Percentiles rank a stretch among this genome's conserved stretches.
Conservation (phyloP, 2,888 invertebrate species). For the Machimus atricapillus region DNA sequence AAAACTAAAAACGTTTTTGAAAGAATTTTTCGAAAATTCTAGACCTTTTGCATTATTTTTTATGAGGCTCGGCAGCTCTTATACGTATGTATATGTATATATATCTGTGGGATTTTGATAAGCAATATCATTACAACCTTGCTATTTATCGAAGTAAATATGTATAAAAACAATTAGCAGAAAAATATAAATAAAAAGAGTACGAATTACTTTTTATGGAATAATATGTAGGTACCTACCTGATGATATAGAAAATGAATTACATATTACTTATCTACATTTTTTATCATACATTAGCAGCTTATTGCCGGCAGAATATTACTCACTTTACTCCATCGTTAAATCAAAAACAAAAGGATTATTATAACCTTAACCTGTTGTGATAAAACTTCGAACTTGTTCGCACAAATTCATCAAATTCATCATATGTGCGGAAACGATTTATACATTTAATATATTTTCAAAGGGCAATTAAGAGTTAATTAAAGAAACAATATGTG, state of each 20-base stretch:
- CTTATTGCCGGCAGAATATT: background rate
- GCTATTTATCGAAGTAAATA: background rate
- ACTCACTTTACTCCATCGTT: background rate
- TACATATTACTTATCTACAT: background rate
- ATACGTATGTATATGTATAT: too few species aligned
- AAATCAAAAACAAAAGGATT: background rate
- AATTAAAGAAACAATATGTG: too few species aligned
- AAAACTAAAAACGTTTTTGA: background rate
- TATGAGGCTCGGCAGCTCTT: background rate
- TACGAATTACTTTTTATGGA: too few species aligned
- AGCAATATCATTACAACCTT: background rate
- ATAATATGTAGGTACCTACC: too few species aligned
- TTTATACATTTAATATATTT: background rate
- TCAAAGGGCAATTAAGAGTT: background rate
- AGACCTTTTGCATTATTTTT: background rate
- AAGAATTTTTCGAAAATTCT: background rate
- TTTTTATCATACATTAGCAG: background rate
- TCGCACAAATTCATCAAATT: too few species aligned
- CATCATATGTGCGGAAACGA: background rate
- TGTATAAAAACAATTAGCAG: too few species aligned
- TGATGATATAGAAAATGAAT: too few species aligned
- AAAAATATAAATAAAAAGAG: too few species aligned
- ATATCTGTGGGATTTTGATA: background rate
- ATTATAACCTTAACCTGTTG: background rate
- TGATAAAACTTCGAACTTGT: background rate